Evolutionary conservation across 2,888 invertebrate genomes (phyloP).

Genomic region (Zygaena filipendulae): DNA sequence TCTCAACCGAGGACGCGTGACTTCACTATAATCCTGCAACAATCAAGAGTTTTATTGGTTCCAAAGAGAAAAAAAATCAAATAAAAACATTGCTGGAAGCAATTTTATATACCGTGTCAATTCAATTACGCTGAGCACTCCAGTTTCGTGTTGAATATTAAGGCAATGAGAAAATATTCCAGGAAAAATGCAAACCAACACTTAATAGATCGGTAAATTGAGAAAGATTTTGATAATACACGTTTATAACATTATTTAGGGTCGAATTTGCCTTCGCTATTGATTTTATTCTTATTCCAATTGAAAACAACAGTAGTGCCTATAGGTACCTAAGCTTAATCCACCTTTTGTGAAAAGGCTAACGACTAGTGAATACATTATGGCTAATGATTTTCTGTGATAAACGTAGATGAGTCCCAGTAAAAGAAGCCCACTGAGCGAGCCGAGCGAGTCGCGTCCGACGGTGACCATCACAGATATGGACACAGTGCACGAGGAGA

Average conservation of each 20-base stretch:
- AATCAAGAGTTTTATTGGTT: constrained; percentile 10
- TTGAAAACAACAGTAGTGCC: too few relatives aligned
- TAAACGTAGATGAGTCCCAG: constrained; percentile 54
- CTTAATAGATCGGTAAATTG: constrained; percentile 41
- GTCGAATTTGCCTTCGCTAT: too few relatives aligned
- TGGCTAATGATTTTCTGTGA: too few relatives aligned
- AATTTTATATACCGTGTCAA: constrained; percentile 38
- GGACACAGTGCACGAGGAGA: constrained; percentile 62
- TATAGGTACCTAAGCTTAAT: too few relatives aligned
- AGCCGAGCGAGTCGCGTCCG: constrained; percentile 40
- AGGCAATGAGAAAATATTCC: constrained; percentile 46
- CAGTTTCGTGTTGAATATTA: constrained; percentile 32
- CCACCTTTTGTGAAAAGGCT: too few relatives aligned
- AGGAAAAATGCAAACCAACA: constrained; percentile 32
- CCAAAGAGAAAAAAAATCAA: constrained; percentile 27
- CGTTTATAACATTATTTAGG: too few relatives aligned
- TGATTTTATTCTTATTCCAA: too few relatives aligned
- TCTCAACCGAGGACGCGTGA: constrained; percentile 21
- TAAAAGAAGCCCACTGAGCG: constrained; percentile 39
- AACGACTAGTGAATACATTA: too few relatives aligned
- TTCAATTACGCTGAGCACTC: constrained; percentile 32
- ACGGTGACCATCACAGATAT: constrained; percentile 53
- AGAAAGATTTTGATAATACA: too few relatives aligned
- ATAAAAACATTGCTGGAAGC: constrained; percentile 31
- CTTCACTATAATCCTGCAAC: too few relatives aligned